Conservation (phyloP, 2,888 invertebrate genomes). For the Didymodactylos carnosus region DNA sequence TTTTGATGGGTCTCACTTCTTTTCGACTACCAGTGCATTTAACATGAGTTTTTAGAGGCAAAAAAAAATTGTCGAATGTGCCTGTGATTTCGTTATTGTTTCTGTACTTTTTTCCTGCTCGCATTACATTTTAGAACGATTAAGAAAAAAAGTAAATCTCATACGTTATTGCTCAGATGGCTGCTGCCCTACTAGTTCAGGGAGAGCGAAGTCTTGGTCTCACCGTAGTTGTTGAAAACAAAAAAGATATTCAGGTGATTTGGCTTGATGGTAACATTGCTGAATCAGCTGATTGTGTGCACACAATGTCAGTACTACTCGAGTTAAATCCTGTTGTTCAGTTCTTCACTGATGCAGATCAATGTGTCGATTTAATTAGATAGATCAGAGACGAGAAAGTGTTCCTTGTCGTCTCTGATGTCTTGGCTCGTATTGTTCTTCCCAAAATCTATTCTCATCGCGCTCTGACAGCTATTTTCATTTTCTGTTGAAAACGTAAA, state of each 20-base stretch:
- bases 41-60: no score
- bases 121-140: no score
- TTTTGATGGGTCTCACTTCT: no score
- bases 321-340: not conserved
- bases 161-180: no score
- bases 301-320: not conserved
- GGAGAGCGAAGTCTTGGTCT: no score
- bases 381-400: not conserved
- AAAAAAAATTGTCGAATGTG: no score
- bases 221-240: no score
- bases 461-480: not conserved
- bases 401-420: not conserved
- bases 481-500: not conserved
- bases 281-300: not conserved
- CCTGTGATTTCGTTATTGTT: no score
- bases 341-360: not conserved
- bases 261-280: not conserved
- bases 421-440: not conserved
- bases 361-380: not conserved
- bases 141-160: no score
- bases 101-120: no score
- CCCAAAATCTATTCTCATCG: not conserved
- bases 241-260: not conserved
- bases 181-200: no score
- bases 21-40: no score